These are phyloP conservation scores for Drosophila nigromelanica DNA, from an alignment of 1,140 invertebrate species.

Conservation along the genomic window DNA sequence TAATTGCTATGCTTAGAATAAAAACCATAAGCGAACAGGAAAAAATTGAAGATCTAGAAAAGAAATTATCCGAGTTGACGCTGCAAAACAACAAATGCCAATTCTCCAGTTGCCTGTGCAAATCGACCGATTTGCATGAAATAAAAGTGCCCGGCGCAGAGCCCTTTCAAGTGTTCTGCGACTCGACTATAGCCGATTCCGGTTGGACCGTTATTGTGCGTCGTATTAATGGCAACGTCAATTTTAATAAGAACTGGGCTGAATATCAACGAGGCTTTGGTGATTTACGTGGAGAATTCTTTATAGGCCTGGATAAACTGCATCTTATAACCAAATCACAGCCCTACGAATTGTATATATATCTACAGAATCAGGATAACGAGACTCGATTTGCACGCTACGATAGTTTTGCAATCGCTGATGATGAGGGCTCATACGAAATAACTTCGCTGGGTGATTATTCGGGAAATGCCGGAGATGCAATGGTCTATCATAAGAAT, in stretches of 20 bases:
- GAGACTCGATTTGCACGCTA: constrained; percentile 32
- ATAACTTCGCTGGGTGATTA: constrained; percentile 87
- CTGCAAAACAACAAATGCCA: constrained; percentile 19
- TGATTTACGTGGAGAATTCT: constrained; percentile 29
- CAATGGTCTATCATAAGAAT: constrained; percentile 87
- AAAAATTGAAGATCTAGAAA: constrained; percentile 27
- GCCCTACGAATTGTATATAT: constrained; percentile 38
- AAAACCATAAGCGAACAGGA: constrained; percentile 22
- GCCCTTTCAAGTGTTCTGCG: constrained; percentile 35
- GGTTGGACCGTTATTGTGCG: constrained; percentile 36
- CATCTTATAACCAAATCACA: constrained; percentile 29
- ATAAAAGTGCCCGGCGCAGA: constrained; percentile 13
- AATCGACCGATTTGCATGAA: constrained; percentile 14
- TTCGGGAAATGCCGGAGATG: constrained; percentile 87
- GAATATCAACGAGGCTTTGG: constrained; percentile 40
- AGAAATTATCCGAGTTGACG: constrained; percentile 1
- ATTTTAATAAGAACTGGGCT: constrained; percentile 34
- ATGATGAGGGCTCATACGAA: constrained; percentile 86
- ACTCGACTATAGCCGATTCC: constrained; percentile 15
- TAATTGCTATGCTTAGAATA: constrained; percentile 28
- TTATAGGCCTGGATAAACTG: constrained; percentile 40
- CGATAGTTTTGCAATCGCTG: constrained; percentile 20
- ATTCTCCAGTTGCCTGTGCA: constrained; percentile 30
- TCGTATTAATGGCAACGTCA: constrained; percentile 16
- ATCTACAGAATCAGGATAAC: constrained; percentile 15